Percentiles rank a stretch among this genome's conserved stretches.
Conservation (phyloP, 1,140 invertebrate genomes). For the Drosophila micromelanica region DNA sequence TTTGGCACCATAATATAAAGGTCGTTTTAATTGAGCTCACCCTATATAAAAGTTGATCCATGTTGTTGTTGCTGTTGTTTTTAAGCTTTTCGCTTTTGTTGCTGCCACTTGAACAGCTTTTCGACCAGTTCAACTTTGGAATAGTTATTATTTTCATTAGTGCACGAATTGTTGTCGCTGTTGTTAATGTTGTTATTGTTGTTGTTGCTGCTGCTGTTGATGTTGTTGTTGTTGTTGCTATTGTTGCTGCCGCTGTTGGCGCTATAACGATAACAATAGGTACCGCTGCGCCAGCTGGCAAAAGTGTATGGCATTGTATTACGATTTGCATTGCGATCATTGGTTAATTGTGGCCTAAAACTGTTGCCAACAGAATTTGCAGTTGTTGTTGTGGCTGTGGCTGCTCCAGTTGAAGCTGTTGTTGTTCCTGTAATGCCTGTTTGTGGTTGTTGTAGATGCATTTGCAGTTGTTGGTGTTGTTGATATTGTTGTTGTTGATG, state of each 20-base stretch:
- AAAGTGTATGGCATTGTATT: slow-evolving; percentile 66
- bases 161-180: slow-evolving; percentile 33
- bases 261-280: slow-evolving; percentile 66
- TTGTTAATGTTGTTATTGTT: slow-evolving; percentile 30
- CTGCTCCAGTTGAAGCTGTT: slow-evolving; percentile 30
- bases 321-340: slow-evolving; percentile 45
- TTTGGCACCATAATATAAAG: too few relatives aligned
- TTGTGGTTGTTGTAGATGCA: slow-evolving; percentile 14
- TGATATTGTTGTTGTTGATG: slow-evolving; percentile 40
- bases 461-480: slow-evolving; percentile 32
- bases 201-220: slow-evolving; percentile 36
- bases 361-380: slow-evolving; percentile 48
- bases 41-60: slow-evolving; percentile 63
- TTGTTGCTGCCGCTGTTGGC: slow-evolving; percentile 30
- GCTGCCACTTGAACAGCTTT: slow-evolving; percentile 73
- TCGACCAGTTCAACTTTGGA: slow-evolving; percentile 75
- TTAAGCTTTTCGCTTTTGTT: slow-evolving; percentile 72
- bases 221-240: slow-evolving; percentile 30
- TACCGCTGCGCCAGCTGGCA: slow-evolving; percentile 71
- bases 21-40: slow-evolving; percentile 38
- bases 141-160: slow-evolving; percentile 59
- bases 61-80: slow-evolving; percentile 22
- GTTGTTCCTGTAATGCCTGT: slow-evolving; percentile 31
- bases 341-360: slow-evolving; percentile 57
- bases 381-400: slow-evolving; percentile 34